Conservation (phyloP, 2,113 vertebrate genomes). For the Chionodraco myersi region DNA sequence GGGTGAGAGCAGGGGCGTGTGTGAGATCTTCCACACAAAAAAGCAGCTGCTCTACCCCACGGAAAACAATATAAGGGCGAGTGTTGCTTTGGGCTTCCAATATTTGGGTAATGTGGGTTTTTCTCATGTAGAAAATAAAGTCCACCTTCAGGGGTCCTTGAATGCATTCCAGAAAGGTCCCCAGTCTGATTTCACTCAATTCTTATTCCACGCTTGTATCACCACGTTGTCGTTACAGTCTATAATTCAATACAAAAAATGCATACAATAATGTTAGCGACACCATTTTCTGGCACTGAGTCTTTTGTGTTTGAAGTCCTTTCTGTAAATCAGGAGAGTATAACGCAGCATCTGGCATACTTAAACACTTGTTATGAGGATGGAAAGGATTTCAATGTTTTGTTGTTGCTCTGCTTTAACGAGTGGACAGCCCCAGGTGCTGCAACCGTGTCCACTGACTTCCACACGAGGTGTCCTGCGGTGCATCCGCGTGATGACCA, state of each 20-base stretch:
- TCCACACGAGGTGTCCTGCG: conserved; percentile 25
- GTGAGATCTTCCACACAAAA: conserved; percentile 45
- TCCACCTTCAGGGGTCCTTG: conserved; percentile 58
- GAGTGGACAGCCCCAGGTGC: conserved; percentile 64
- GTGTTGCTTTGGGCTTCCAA: conserved; percentile 9
- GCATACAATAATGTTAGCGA: conserved; percentile 1
- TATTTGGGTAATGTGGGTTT: background rate
- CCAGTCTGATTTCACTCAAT: conserved; percentile 17
- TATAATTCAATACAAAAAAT: conserved; percentile 18
- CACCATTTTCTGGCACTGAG: conserved; percentile 21
- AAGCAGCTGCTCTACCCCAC: conserved; percentile 45
- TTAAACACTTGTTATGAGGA: conserved; percentile 72
- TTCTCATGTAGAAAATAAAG: background rate
- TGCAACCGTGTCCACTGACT: conserved; percentile 32
- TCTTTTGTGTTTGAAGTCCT: conserved; percentile 33
- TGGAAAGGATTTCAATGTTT: conserved; percentile 36
- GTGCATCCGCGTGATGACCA: conserved; percentile 8
- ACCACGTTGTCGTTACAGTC: background rate
- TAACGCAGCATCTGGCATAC: conserved; percentile 68
- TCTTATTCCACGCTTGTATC: background rate
- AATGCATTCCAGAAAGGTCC: conserved; percentile 20
- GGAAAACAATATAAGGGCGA: background rate
- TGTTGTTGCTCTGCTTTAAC: conserved; percentile 34
- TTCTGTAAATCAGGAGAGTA: conserved; percentile 36
- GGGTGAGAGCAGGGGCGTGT: conserved; percentile 1